A percentile compares a stretch with the other conserved stretches of the same genome.
These are phyloP conservation scores for Oreocharis arfaki DNA, from an alignment of 2,113 vertebrate genomes.

Conservation along the genomic window DNA sequence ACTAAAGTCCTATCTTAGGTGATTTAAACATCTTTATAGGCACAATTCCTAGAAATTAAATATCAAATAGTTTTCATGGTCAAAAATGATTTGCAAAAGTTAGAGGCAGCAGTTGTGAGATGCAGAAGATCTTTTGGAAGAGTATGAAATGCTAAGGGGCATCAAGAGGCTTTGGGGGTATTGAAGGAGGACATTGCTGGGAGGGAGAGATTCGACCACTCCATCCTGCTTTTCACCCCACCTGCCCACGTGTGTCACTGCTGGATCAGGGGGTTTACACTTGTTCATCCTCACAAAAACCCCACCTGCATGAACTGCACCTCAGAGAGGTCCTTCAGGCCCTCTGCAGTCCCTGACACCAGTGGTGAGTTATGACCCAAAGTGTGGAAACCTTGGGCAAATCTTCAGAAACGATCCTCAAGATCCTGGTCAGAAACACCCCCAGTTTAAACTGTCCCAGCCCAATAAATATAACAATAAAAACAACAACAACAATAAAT, in stretches of 20 bases:
- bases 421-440: neutral
- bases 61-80: neutral
- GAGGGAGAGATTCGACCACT: neutral
- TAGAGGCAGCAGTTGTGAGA: neutral
- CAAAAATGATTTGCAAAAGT: neutral
- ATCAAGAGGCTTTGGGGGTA: neutral
- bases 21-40: neutral
- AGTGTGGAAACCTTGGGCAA: neutral
- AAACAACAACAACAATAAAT: too few relatives aligned
- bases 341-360: neutral
- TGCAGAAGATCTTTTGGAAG: neutral
- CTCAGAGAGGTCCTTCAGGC: neutral
- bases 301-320: neutral
- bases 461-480: neutral
- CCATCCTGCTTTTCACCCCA: neutral
- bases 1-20: neutral
- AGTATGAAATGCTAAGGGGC: neutral
- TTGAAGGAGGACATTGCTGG: neutral
- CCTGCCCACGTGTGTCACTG: neutral
- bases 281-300: neutral
- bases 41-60: neutral
- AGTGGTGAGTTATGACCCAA: neutral
- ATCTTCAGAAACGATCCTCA: neutral
- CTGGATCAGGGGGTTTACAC: neutral
- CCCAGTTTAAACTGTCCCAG: neutral